Evolutionary conservation across 1,140 invertebrate species (phyloP), one percentile per base, ranked within the genome.

Genomic region (Drosophila cardini): DNA sequence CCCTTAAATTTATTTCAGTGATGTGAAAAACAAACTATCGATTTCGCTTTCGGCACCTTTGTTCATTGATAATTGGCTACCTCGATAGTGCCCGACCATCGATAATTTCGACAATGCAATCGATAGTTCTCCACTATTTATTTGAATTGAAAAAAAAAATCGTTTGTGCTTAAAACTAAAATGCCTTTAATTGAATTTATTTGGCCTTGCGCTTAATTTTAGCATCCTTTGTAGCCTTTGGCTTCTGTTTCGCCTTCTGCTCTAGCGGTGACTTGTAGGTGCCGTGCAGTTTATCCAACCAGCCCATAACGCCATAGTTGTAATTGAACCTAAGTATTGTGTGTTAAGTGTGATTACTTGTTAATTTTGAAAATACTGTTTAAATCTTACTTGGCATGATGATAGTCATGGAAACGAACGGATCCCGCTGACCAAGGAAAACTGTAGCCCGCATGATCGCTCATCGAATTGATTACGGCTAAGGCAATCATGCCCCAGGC

Each of bases 331-430:
- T 97, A 42, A 13, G 18, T n/a, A n/a, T n/a, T n/a, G n/a, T n/a
- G n/a, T n/a, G n/a, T n/a, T n/a, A n/a, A n/a, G n/a, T n/a, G n/a
- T n/a, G n/a, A n/a, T n/a, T n/a, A n/a, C n/a, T n/a, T n/a, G n/a
- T n/a, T n/a, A n/a, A n/a, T n/a, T n/a, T n/a, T n/a, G n/a, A n/a
- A n/a, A n/a, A n/a, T n/a, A n/a, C n/a, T n/a, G n/a, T n/a, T n/a
- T n/a, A n/a, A n/a, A n/a, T n/a, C 87, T 53, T 46, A 97, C 96
- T 97, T 97, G 67, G 96, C 93, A 92, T 98, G 97, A 91, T 98
- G 97, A 91, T 96, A 98, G 92, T 98, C 97, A 84, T 98, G 97
- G 26, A 96, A 95, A 91, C 97, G 96, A 8, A 97, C 96, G 4
- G 96, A 97, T 2, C 30, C 56, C 1, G 96, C 95, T 67, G 97